Conservation (phyloP, 2,797 vertebrate genomes). For the Characodon lateralis region DNA sequence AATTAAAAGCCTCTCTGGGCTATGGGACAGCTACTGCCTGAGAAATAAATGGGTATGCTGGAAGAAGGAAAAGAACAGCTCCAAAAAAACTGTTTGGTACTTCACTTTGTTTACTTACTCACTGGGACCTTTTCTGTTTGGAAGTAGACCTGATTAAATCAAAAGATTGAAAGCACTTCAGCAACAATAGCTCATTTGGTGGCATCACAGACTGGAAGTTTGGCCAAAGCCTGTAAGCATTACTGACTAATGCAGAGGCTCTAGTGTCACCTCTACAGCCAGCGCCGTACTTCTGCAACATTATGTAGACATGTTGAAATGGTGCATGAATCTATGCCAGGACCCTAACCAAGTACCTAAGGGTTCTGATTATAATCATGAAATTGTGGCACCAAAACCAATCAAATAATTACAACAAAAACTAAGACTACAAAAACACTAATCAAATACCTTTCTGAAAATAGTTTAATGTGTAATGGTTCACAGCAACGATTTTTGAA, state of each 20-base stretch:
- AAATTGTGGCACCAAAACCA: neutral
- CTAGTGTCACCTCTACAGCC: neutral
- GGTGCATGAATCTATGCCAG: neutral
- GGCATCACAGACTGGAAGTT: neutral
- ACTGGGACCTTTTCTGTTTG: neutral
- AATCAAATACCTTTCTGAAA: neutral
- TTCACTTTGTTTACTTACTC: constrained; percentile 2
- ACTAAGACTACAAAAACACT: neutral
- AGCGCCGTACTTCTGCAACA: neutral
- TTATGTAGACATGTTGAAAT: neutral
- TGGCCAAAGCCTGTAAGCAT: neutral
- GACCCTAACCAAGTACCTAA: neutral
- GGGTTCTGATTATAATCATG: neutral
- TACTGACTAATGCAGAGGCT: neutral
- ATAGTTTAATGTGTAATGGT: neutral
- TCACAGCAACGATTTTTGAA: neutral
- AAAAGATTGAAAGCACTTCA: neutral
- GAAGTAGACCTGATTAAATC: neutral
- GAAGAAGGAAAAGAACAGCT: neutral
- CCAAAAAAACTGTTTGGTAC: neutral
- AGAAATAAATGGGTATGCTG: constrained; percentile 1
- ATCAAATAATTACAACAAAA: neutral
- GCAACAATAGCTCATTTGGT: neutral
- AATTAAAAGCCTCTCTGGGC: constrained; percentile 11
- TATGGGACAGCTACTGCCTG: neutral